phyloP scores from a whole-genome alignment of 2,113 vertebrate species.

The Anseranas semipalmata region DNA sequence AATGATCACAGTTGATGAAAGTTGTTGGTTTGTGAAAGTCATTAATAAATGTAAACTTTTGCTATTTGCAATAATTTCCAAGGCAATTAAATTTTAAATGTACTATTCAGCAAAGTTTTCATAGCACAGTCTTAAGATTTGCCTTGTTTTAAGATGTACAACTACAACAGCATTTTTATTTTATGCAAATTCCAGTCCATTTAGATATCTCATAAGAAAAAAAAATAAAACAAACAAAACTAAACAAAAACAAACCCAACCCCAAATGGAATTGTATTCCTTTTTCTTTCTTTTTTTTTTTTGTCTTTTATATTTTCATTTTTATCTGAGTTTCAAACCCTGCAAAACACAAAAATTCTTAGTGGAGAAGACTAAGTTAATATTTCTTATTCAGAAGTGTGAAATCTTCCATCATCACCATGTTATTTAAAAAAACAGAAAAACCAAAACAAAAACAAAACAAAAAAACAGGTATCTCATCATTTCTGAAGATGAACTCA shows the following conservation, averaged over 20 bases:
- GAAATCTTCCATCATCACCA: not conserved
- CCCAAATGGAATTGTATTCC: not conserved
- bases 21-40: not conserved
- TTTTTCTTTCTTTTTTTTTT: not conserved
- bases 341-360: not conserved
- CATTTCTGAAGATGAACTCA: not conserved
- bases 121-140: not conserved
- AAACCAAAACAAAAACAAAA: too few species aligned
- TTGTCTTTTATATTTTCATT: not conserved
- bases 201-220: not conserved
- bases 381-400: not conserved
- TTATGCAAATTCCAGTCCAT: not conserved
- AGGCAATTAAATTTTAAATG: constrained; percentile 5
- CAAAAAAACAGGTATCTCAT: not conserved
- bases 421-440: not conserved
- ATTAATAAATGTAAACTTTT: constrained; percentile 17
- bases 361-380: not conserved
- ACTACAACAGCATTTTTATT: not conserved
- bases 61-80: not conserved
- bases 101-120: not conserved
- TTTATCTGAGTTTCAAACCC: not conserved
- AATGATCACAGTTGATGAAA: not conserved
- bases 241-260: not conserved
- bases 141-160: not conserved
- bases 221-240: not conserved